A percentile compares a stretch with the other conserved stretches of the same genome.
These are phyloP conservation scores for Apodemia duryi DNA, from an alignment of 2,888 invertebrate genomes.

Conservation along the genomic window DNA sequence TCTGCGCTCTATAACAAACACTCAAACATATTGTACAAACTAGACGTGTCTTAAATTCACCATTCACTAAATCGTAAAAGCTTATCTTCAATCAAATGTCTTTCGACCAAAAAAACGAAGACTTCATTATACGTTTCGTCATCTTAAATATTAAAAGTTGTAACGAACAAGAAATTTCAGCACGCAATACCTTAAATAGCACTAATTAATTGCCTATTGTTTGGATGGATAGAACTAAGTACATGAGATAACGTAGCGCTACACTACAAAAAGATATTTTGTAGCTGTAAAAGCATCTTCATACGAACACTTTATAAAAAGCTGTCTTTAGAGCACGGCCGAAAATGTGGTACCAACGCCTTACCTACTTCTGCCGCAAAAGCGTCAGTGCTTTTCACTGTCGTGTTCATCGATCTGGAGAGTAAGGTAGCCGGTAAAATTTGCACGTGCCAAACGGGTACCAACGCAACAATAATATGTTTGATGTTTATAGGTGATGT, in stretches of 20 bases:
- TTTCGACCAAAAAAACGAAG: constrained; percentile 14
- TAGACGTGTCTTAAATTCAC: constrained; percentile 33
- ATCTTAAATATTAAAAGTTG: constrained; percentile 10
- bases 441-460: too few species aligned
- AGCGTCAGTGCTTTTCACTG: too few species aligned
- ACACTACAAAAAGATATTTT: not conserved
- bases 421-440: too few species aligned
- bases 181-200: not conserved
- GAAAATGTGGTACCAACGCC: too few species aligned
- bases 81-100: constrained; percentile 29
- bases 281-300: not conserved
- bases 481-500: too few species aligned
- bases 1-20: not conserved
- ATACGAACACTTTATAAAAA: not conserved
- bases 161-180: not conserved
- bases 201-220: constrained; percentile 12
- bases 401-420: too few species aligned
- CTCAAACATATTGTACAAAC: constrained; percentile 3
- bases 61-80: constrained; percentile 31
- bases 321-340: too few species aligned
- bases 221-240: not conserved
- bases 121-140: constrained; percentile 20
- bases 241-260: not conserved
- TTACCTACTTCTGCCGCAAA: too few species aligned
- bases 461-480: too few species aligned